Percentiles rank a stretch among this genome's conserved stretches.
Conservation (phyloP, 2,113 vertebrate species). For the Cebus imitator region DNA sequence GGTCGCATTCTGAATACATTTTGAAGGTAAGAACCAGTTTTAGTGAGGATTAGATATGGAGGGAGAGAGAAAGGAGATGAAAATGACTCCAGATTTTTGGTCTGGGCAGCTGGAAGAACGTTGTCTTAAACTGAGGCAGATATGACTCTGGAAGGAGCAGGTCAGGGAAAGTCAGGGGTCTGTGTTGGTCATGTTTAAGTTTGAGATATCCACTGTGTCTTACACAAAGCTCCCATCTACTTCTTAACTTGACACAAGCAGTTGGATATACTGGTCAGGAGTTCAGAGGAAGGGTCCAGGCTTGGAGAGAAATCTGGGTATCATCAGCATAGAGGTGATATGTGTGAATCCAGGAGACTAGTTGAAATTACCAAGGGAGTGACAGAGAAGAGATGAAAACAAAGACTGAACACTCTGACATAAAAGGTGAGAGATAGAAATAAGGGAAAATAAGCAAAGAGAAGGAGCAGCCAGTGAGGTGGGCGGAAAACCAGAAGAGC, state of each 20-base stretch:
- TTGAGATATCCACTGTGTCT: not conserved
- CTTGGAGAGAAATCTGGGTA: not conserved
- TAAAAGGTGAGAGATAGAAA: not conserved
- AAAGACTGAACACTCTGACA: not conserved
- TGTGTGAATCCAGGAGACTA: not conserved
- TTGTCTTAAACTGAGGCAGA: not conserved
- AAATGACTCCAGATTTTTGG: not conserved
- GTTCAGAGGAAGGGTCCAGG: not conserved
- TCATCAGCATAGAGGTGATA: not conserved
- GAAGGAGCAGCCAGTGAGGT: not conserved
- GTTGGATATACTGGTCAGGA: not conserved
- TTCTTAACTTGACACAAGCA: not conserved
- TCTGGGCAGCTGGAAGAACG: not conserved
- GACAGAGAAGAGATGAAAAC: not conserved
- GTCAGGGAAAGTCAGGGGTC: not conserved
- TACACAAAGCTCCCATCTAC: not conserved
- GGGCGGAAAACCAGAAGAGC: not conserved
- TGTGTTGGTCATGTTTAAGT: not conserved
- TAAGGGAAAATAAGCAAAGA: not conserved
- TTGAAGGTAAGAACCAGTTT: constrained; percentile 9
- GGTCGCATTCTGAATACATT: not conserved
- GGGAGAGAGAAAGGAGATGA: not conserved
- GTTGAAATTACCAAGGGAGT: not conserved
- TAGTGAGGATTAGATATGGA: not conserved
- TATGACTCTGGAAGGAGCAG: not conserved